Evolutionary conservation across 1,140 invertebrate genomes (phyloP).

Genomic region (Tenebrio molitor): DNA sequence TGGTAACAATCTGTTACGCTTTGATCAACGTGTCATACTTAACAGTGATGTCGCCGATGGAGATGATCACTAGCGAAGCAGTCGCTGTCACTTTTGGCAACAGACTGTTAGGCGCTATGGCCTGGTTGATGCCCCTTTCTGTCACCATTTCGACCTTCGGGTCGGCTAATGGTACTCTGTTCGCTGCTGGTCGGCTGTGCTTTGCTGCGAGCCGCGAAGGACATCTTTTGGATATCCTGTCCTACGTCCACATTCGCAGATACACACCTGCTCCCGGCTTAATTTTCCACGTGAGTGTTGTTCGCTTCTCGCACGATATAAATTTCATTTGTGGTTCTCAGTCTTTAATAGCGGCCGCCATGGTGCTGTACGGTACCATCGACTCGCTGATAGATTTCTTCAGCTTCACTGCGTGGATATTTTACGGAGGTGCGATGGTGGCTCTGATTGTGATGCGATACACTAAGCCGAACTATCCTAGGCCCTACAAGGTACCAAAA

Average conservation of each 20-base stretch:
- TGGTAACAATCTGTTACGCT: conserved; percentile 96
- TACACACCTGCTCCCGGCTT: conserved; percentile 96
- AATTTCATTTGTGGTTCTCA: too few species aligned
- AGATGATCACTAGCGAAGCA: conserved; percentile 96
- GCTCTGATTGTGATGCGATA: conserved; percentile 90
- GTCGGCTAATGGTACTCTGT: conserved; percentile 96
- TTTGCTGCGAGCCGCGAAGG: conserved; percentile 96
- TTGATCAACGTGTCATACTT: conserved; percentile 97
- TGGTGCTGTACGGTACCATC: conserved; percentile 92
- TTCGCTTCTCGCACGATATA: too few species aligned
- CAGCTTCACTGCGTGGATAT: conserved; percentile 96
- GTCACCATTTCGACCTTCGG: conserved; percentile 98
- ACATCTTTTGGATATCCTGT: conserved; percentile 92
- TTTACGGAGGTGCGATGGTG: conserved; percentile 92
- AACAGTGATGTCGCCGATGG: conserved; percentile 93
- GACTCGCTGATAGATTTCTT: conserved; percentile 95
- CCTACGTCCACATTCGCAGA: conserved; percentile 91
- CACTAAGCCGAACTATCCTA: conserved; percentile 88
- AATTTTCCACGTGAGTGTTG: conserved; percentile 90
- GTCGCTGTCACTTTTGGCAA: conserved; percentile 95
- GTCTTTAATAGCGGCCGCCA: conserved; percentile 81
- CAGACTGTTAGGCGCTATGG: conserved; percentile 85
- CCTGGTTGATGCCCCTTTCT: conserved; percentile 94
- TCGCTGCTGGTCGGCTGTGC: conserved; percentile 91
- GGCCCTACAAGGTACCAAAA: conserved; percentile 87